A percentile compares a stretch with the other conserved stretches of the same genome.
phyloP scores from a whole-genome alignment of 2,888 invertebrate genomes.

The Mylabris sibirica region DNA sequence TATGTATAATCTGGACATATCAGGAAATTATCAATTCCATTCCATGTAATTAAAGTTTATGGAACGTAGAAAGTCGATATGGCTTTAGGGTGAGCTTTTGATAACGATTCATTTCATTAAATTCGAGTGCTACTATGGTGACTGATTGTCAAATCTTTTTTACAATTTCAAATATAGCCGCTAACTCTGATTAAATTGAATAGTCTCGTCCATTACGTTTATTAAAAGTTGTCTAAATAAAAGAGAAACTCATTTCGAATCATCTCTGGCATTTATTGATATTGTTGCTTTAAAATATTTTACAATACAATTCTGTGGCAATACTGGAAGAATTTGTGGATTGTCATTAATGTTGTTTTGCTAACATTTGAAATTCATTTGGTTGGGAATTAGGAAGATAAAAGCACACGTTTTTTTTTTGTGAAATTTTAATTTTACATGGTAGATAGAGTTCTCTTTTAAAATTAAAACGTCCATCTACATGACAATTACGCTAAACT shows the following conservation, averaged over 20 bases:
- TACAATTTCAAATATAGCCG: neutral
- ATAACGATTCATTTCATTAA: slow-evolving; percentile 18
- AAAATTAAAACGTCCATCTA: slow-evolving; percentile 51
- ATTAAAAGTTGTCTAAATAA: slow-evolving; percentile 5
- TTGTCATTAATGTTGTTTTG: neutral
- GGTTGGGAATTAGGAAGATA: slow-evolving; percentile 3
- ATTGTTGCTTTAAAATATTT: neutral
- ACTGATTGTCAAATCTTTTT: slow-evolving; percentile 12
- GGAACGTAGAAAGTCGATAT: neutral
- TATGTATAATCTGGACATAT: neutral
- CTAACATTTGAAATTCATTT: slow-evolving; percentile 29
- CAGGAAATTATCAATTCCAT: neutral
- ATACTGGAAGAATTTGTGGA: neutral
- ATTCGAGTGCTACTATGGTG: slow-evolving; percentile 9
- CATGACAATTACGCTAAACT: slow-evolving; percentile 51
- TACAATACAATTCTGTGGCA: neutral
- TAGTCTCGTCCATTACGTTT: slow-evolving; percentile 9
- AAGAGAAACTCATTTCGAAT: neutral
- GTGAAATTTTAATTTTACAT: slow-evolving; percentile 38
- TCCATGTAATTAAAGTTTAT: neutral
- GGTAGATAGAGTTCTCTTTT: slow-evolving; percentile 45
- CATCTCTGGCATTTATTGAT: neutral
- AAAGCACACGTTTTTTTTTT: neutral
- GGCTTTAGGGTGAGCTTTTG: slow-evolving; percentile 2
- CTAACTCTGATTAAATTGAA: slow-evolving; percentile 15